A percentile compares a stretch with the other conserved stretches of the same genome.
Conservation (phyloP, 2,113 vertebrate genomes). For the Mystacornis crossleyi region DNA sequence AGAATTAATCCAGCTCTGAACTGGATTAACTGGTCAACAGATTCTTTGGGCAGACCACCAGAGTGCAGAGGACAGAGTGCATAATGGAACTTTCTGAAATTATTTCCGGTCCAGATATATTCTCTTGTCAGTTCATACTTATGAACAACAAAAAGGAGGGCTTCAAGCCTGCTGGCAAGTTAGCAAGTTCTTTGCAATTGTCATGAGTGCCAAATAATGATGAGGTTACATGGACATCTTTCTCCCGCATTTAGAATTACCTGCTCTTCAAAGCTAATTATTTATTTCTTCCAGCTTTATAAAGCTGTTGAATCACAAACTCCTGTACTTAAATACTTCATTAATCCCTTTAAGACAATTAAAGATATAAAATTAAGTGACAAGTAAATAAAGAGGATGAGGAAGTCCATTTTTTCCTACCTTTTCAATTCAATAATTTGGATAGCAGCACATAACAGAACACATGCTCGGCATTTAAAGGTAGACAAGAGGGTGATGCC, state of each 20-base stretch:
- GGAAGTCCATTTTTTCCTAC: neutral
- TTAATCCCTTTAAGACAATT: neutral
- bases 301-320: neutral
- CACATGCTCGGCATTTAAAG: neutral
- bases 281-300: neutral
- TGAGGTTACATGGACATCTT: neutral
- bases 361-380: neutral
- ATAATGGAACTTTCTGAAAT: constrained; percentile 27
- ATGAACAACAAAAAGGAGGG: neutral
- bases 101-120: constrained; percentile 10
- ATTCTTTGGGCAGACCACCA: neutral
- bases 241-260: neutral
- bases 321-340: neutral
- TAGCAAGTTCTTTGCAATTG: neutral
- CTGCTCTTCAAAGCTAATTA: neutral
- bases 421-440: neutral
- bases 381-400: neutral
- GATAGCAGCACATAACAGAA: neutral
- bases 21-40: neutral
- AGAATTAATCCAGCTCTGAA: constrained; percentile 7
- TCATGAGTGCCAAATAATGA: neutral
- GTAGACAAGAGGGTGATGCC: neutral
- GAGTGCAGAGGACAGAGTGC: neutral
- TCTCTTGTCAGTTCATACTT: constrained; percentile 3
- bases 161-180: neutral